Conservation (phyloP, 2,113 vertebrate genomes). For the Prinia subflava region DNA sequence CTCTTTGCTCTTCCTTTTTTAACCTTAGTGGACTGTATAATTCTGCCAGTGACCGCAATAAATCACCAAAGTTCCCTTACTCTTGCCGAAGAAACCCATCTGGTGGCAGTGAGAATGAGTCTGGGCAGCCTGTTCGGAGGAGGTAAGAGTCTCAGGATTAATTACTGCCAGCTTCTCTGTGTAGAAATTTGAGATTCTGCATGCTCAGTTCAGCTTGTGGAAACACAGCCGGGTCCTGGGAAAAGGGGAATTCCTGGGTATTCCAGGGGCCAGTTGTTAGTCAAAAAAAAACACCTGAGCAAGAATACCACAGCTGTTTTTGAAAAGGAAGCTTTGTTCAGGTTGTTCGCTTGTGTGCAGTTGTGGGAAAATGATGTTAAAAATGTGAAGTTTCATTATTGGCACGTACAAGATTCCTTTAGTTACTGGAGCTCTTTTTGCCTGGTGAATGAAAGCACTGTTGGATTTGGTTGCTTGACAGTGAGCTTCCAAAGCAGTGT, state of each 20-base stretch:
- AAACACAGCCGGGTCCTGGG: neutral
- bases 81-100: slow-evolving; percentile 76
- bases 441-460: neutral
- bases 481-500: neutral
- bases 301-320: neutral
- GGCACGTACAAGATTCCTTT: neutral
- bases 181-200: neutral
- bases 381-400: neutral
- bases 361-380: neutral
- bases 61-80: slow-evolving; percentile 84
- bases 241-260: neutral
- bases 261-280: neutral
- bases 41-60: slow-evolving; percentile 78
- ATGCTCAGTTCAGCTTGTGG: neutral
- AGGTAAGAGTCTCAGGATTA: slow-evolving; percentile 65
- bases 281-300: neutral
- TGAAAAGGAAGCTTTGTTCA: neutral
- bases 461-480: neutral
- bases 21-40: slow-evolving; percentile 80
- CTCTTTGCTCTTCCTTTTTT: neutral
- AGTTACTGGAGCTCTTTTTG: neutral
- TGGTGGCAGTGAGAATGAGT: slow-evolving; percentile 82
- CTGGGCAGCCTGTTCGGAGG: slow-evolving; percentile 70
- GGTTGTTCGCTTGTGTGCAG: neutral
- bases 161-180: neutral